A percentile compares a stretch with the other conserved stretches of the same genome.
Evolutionary conservation across 1,140 invertebrate species (phyloP).

Genomic region (Brachystomella parvula): DNA sequence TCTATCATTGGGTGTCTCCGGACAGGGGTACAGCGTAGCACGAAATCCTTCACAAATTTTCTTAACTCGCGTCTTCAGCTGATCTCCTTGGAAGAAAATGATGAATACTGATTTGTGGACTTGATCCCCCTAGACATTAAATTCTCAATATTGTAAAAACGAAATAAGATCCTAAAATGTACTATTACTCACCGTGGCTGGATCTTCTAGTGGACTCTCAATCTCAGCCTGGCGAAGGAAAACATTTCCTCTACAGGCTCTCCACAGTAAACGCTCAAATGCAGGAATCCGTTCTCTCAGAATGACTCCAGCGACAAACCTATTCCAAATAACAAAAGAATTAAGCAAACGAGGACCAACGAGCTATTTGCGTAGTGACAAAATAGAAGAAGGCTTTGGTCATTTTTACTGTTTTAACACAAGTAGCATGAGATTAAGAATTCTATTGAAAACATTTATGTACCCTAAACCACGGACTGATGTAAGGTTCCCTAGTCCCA

Average conservation of each 20-base stretch:
- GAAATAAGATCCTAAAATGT: too few relatives aligned
- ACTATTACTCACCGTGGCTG: slow-evolving; percentile 54
- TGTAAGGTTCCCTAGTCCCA: too few relatives aligned
- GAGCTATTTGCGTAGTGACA: too few relatives aligned
- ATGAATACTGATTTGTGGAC: slow-evolving; percentile 97
- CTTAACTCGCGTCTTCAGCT: slow-evolving; percentile 92
- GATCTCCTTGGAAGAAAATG: slow-evolving; percentile 99
- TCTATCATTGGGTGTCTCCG: slow-evolving; percentile 76
- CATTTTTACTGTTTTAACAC: too few relatives aligned
- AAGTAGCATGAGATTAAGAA: too few relatives aligned
- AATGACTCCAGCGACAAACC: slow-evolving; percentile 45
- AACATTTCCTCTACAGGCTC: slow-evolving; percentile 58
- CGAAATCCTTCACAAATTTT: slow-evolving; percentile 50
- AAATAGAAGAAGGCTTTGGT: too few relatives aligned
- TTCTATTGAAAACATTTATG: too few relatives aligned
- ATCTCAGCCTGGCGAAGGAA: slow-evolving; percentile 51
- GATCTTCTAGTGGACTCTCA: slow-evolving; percentile 50
- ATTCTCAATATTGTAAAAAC: too few relatives aligned
- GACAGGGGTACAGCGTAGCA: slow-evolving; percentile 75
- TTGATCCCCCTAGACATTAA: slow-evolving; percentile 82
- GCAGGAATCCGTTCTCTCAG: slow-evolving; percentile 52
- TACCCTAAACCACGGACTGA: too few relatives aligned
- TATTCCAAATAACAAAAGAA: too few relatives aligned
- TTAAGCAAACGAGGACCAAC: too few relatives aligned
- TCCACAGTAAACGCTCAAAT: slow-evolving; percentile 61